Evolutionary conservation across 2,113 vertebrate genomes (phyloP), one percentile per base, ranked within the genome.

Genomic region (Trochalopteron elliotii): DNA sequence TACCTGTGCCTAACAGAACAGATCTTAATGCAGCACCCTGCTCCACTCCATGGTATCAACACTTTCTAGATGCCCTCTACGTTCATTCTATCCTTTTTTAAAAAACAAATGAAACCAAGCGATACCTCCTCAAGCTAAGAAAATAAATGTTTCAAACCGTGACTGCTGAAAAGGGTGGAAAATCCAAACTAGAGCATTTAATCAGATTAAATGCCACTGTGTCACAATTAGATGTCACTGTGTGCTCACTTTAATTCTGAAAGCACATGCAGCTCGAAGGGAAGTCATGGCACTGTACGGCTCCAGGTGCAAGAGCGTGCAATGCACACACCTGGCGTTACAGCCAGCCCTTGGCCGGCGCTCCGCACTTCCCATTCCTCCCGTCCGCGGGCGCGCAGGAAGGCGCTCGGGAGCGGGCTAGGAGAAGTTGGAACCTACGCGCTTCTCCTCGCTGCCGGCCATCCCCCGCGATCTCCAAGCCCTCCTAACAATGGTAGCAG

Each of bases 151-250:
- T 79, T 65, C 76, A 95, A 82, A 52, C n/a, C 8, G 2, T 1
- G 50, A 64, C 79, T 6, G 33, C 59, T 21, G n/a, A 31, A 49
- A 42, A 45, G 42, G 21, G 16, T 16, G 22, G 31, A 42, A 84
- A 82, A 89, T 35, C 8, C 90, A 50, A 77, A 77, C 23, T 7
- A 19, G 68, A 88, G 72, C 79, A 70, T 63, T 93, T 94, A 64
- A 93, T 67, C 75, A 30, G 83, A 79, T 68, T 78, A 82, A 87
- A 82, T 71, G 85, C 78, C 94, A 5, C 91, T 3, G 78, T 67
- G 85, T 16, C 85, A 85, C 96, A 92, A 93, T 95, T 88, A 94
- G 96, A 90, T 96, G 91, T 95, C 95, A 96, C 94, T 90, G 47
- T 91, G 21, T 2, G 61, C 50, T 83, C 92, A 37, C 90, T 93